These are phyloP conservation scores for Lynx canadensis DNA, from an alignment of 2,113 vertebrate species.

Conservation along the genomic window DNA sequence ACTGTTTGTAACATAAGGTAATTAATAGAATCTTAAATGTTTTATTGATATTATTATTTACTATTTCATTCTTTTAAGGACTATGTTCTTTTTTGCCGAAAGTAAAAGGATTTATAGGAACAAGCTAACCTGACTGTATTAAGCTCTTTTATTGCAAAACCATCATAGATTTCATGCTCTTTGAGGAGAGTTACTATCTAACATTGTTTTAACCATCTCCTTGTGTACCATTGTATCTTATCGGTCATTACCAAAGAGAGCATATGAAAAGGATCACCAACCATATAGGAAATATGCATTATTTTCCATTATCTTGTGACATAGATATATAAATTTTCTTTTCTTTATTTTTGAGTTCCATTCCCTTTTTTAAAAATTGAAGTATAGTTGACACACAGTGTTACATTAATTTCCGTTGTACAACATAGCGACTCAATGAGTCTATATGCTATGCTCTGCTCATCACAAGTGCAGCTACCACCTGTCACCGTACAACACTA, in stretches of 20 bases:
- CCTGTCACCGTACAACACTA: neutral
- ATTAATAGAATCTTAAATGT: neutral
- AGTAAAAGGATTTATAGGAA: slow-evolving; percentile 24
- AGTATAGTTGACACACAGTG: neutral
- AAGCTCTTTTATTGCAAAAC: slow-evolving; percentile 36
- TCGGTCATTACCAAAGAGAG: neutral
- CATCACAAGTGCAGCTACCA: neutral
- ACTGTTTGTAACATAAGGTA: neutral
- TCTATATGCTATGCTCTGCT: neutral
- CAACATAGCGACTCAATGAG: neutral
- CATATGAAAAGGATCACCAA: neutral
- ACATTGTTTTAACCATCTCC: neutral
- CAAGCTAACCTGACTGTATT: neutral
- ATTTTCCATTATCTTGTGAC: slow-evolving; percentile 19
- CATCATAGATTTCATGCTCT: neutral
- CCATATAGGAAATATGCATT: neutral
- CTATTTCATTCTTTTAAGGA: neutral
- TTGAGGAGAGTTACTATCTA: neutral
- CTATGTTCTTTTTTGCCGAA: neutral
- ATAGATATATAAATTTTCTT: neutral
- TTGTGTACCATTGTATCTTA: neutral
- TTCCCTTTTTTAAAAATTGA: neutral
- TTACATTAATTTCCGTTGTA: neutral
- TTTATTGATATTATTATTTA: neutral
- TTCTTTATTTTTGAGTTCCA: neutral